phyloP scores from a whole-genome alignment of 2,113 vertebrate species.

The Pterophyllum scalare region DNA sequence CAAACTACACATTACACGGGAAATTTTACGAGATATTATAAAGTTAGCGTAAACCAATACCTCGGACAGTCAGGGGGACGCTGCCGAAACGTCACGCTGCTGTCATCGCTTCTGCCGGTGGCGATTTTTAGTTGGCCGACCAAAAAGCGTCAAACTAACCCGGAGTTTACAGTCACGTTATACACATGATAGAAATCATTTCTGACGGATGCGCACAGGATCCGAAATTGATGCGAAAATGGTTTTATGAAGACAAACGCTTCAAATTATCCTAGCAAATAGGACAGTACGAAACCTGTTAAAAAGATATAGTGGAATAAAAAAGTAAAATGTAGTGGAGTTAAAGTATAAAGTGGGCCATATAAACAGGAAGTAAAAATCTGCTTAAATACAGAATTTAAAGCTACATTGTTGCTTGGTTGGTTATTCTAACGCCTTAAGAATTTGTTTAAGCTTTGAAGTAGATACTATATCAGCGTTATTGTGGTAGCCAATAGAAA shows the following conservation, averaged over 20 bases:
- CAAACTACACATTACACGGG: fast-evolving
- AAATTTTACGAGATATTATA: not conserved
- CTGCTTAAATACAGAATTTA: not conserved
- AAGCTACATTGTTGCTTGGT: not conserved
- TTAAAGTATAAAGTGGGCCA: not conserved
- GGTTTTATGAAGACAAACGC: not conserved
- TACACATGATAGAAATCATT: not conserved
- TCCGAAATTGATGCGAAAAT: not conserved
- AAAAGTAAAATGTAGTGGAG: not conserved
- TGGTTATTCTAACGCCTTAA: too few species aligned
- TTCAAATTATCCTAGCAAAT: not conserved
- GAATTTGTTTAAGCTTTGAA: not conserved
- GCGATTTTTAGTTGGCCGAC: slow-evolving; percentile 33
- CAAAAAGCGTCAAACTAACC: slow-evolving; percentile 22
- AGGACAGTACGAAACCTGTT: not conserved
- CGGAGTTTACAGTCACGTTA: slow-evolving; percentile 34
- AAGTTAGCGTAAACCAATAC: slow-evolving; percentile 16
- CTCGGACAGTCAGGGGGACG: slow-evolving; percentile 21
- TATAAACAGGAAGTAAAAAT: not conserved
- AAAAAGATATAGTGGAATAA: not conserved
- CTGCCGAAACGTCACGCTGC: slow-evolving; percentile 36
- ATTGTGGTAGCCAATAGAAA: not conserved
- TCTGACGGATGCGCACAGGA: not conserved
- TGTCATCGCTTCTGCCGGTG: slow-evolving; percentile 5
- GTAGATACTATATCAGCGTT: not conserved